Conservation (phyloP, 1,140 invertebrate genomes). For the Lordiphosa clarofinis region DNA sequence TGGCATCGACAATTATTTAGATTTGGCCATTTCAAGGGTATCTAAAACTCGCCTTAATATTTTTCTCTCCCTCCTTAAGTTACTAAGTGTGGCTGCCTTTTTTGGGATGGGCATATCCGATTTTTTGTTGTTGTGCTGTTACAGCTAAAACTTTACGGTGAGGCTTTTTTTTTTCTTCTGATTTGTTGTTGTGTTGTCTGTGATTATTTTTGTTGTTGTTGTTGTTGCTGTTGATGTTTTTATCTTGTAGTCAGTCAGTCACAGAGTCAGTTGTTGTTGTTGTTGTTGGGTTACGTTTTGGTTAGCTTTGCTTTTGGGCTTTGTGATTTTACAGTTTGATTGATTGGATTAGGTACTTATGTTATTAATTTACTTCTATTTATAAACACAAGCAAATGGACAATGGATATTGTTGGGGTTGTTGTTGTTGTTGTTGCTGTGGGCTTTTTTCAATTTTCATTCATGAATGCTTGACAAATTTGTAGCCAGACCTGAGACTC, state of each 20-base stretch:
- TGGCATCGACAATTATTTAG: too few relatives aligned
- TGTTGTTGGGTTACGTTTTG: slow-evolving; percentile 55
- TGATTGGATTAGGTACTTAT: slow-evolving; percentile 78
- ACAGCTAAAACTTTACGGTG: slow-evolving; percentile 28
- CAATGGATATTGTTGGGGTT: slow-evolving; percentile 48
- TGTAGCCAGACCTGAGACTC: slow-evolving; percentile 35
- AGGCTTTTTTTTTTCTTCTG: slow-evolving; percentile 45
- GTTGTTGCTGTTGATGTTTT: slow-evolving; percentile 62
- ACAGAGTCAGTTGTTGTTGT: slow-evolving; percentile 34
- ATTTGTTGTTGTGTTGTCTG: slow-evolving; percentile 51
- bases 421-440: slow-evolving; percentile 15
- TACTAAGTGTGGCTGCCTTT: slow-evolving; percentile 30
- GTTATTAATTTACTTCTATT: slow-evolving; percentile 78
- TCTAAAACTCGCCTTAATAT: slow-evolving; percentile 22
- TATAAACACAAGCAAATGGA: slow-evolving; percentile 70
- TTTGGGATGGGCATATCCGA: slow-evolving; percentile 78
- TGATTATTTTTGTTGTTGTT: slow-evolving; percentile 46
- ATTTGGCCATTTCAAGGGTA: slow-evolving; percentile 19
- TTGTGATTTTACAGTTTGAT: slow-evolving; percentile 77
- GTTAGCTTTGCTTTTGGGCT: slow-evolving; percentile 57
- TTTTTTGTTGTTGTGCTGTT: slow-evolving; percentile 45
- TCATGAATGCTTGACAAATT: slow-evolving; percentile 65
- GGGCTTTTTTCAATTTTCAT: slow-evolving; percentile 53
- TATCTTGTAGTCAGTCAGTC: slow-evolving; percentile 56
- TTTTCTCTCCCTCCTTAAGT: slow-evolving; percentile 9